These are phyloP conservation scores for Noctua pronuba DNA, from an alignment of 2,888 invertebrate species.

Conservation along the genomic window DNA sequence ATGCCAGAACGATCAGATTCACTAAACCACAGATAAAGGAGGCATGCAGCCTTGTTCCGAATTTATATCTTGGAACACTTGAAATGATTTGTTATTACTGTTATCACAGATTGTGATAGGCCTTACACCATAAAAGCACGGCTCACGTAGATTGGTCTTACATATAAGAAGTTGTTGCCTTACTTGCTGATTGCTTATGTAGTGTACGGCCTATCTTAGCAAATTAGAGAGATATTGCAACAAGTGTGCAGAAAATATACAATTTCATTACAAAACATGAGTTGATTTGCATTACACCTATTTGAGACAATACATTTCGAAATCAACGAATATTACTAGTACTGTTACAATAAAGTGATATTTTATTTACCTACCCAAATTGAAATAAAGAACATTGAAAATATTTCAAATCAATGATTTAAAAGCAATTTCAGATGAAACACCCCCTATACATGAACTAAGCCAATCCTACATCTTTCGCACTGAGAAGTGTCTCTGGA, in stretches of 20 bases:
- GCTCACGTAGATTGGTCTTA: conserved; percentile 29
- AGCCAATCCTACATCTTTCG: not conserved
- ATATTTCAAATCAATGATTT: conserved; percentile 33
- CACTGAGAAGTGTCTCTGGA: not conserved
- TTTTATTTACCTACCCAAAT: conserved; percentile 49
- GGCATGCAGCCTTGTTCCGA: conserved; percentile 39
- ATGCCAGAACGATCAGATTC: conserved; percentile 33
- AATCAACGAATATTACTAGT: conserved; percentile 48
- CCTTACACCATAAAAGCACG: conserved; percentile 43
- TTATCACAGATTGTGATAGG: conserved; percentile 53
- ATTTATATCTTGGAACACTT: conserved; percentile 46
- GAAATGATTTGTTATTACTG: conserved; percentile 56
- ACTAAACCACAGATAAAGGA: conserved; percentile 13
- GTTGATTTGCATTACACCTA: conserved; percentile 53
- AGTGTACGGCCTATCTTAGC: conserved; percentile 51
- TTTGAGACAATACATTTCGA: conserved; percentile 38
- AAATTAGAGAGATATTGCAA: conserved; percentile 54
- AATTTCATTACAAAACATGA: conserved; percentile 54
- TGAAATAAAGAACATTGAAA: conserved; percentile 41
- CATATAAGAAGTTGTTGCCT: conserved; percentile 33
- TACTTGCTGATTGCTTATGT: conserved; percentile 22
- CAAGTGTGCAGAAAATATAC: conserved; percentile 58
- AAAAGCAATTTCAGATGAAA: conserved; percentile 13
- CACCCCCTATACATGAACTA: conserved; percentile 2
- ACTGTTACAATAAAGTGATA: conserved; percentile 44